Evolutionary conservation across 2,113 vertebrate species (phyloP).

Genomic region (Odocoileus hemionus): DNA sequence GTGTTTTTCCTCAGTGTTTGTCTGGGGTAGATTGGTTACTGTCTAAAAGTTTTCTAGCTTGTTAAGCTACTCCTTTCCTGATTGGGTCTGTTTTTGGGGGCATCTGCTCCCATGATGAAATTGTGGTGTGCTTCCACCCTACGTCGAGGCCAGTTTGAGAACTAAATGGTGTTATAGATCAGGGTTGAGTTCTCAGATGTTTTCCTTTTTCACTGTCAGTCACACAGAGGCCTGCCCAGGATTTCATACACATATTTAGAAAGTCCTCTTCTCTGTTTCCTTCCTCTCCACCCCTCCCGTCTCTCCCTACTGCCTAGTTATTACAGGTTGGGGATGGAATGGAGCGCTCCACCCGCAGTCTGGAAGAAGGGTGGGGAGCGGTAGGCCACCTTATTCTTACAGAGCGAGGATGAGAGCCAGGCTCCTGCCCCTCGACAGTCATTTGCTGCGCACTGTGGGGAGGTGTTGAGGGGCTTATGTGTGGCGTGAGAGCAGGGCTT

Average conservation of each 20-base stretch:
- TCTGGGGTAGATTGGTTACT: background rate
- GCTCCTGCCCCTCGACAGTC: background rate
- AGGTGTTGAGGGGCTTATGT: background rate
- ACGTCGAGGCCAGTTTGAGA: background rate
- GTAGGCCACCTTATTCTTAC: background rate
- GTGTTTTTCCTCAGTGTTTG: background rate
- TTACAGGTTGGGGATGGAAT: background rate
- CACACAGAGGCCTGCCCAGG: background rate
- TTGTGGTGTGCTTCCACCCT: background rate
- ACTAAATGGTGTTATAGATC: background rate
- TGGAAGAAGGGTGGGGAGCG: background rate
- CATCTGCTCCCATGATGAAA: background rate
- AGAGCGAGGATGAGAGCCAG: background rate
- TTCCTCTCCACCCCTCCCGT: background rate
- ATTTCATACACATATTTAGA: background rate
- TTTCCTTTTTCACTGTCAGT: background rate
- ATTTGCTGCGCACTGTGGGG: background rate
- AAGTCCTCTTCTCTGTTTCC: background rate
- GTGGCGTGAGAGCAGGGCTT: background rate
- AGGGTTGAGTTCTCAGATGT: background rate
- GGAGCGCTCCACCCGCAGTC: background rate
- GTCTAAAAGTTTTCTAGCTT: background rate
- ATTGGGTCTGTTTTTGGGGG: background rate
- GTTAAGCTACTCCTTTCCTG: background rate
- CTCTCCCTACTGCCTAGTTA: background rate